Evolutionary conservation across 2,797 vertebrate species (phyloP), one percentile per base, ranked within the genome.

Genomic region (Lophura swinhoii): DNA sequence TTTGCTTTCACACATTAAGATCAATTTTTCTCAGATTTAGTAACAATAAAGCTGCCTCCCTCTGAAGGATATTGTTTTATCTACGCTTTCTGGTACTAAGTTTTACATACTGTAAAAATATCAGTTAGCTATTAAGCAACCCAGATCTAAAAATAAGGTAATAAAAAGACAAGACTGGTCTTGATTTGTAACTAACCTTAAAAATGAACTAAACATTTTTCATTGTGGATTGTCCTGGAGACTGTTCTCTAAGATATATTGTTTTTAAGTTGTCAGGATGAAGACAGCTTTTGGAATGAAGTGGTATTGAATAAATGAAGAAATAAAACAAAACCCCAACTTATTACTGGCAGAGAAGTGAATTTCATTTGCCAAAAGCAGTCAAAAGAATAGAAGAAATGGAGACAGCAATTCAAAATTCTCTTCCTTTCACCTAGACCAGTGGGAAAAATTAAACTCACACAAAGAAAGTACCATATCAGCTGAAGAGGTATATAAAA

Each of bases 1-100:
- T 80, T 70, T 93, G 82, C 33, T 89, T 94, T 94, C 75, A 83
- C 72, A 93, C 89, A 66, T 87, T 87, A 91, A 87, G 62, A 73
- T 77, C 49, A 69, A 87, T 85, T 96, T 92, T 88, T 43, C 75
- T 91, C 76, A 77, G 46, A 85, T 95, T 91, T 81, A 87, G 33
- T 59, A 67, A 72, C 26, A 81, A 59, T 28, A 64, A 49, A 78
- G 41, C 14, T 51, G 18, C 58, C 41, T 83, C 16, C 15, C 58
- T 87, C 1, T 13, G 33, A 78, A 48, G 53, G 26, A 87, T 74
- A 46, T 64, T 44, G 31, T 29, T 94, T 87, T 58, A 72, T 71
- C 55, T 85, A 9, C 35, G 76, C 35, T 76, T 92, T 41, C 29
- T 68, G 33, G 15, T 64, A 41, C 22, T 81, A 31, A 51, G 21